These are phyloP conservation scores for Onchidella celtica DNA, from an alignment of 2,888 invertebrate species.

Conservation along the genomic window DNA sequence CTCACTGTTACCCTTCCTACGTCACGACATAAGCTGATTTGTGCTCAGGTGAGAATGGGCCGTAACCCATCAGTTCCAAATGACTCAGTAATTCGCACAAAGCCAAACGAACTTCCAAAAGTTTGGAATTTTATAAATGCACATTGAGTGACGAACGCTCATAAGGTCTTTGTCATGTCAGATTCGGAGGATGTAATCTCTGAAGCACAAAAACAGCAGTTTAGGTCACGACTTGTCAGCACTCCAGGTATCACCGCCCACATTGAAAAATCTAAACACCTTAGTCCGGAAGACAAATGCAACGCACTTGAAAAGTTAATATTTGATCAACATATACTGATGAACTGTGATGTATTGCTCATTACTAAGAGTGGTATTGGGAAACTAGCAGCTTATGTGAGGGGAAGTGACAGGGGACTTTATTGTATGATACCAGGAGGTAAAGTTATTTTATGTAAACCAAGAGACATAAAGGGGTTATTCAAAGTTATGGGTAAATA, in stretches of 20 bases:
- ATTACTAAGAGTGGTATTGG: conserved; percentile 35
- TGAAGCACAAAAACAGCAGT: not conserved
- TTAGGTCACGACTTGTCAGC: not conserved
- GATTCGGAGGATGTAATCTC: conserved; percentile 5
- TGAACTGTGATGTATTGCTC: conserved; percentile 40
- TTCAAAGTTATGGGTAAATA: not conserved
- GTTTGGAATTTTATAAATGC: conserved; percentile 28
- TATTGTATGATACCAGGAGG: not conserved
- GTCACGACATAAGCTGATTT: conserved; percentile 14
- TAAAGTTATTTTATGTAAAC: not conserved
- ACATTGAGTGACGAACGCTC: not conserved
- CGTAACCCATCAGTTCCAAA: conserved; percentile 20
- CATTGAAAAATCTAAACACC: not conserved
- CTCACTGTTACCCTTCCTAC: not conserved
- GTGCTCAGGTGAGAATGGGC: conserved; percentile 44
- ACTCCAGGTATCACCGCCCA: conserved; percentile 2
- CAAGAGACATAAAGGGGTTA: not conserved
- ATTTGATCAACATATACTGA: conserved; percentile 34
- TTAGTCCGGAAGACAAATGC: not conserved
- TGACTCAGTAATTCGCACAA: not conserved
- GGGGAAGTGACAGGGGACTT: not conserved
- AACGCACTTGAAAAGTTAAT: conserved; percentile 21
- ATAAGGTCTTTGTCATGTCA: conserved; percentile 17
- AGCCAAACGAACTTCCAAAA: not conserved
- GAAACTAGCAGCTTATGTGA: conserved; percentile 1